Evolutionary conservation across 1,140 invertebrate species (phyloP).

Genomic region (Zaprionus inermis): DNA sequence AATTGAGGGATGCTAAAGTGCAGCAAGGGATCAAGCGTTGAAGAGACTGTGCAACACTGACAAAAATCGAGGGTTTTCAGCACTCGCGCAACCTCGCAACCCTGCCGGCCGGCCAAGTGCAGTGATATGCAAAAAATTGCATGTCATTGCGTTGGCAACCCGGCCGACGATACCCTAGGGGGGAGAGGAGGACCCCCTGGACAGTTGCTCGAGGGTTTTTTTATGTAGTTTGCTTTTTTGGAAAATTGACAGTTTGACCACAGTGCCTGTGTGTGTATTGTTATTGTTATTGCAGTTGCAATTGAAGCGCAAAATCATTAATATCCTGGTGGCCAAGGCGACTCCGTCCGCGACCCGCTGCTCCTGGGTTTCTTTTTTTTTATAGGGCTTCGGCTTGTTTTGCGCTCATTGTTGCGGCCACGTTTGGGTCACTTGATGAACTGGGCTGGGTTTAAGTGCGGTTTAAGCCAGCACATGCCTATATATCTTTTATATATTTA

Average conservation of each 20-base stretch:
- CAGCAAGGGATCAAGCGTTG: constrained; percentile 23
- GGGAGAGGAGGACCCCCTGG: constrained; percentile 12
- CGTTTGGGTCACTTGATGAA: constrained; percentile 63
- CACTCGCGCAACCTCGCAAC: background rate
- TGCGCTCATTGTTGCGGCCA: constrained; percentile 49
- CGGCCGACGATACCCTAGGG: background rate
- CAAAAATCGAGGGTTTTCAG: constrained; percentile 66
- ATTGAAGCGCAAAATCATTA: constrained; percentile 84
- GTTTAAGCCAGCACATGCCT: too few relatives aligned
- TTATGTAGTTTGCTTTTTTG: constrained; percentile 76
- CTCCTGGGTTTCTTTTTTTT: constrained; percentile 26
- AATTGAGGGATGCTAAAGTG: constrained; percentile 70
- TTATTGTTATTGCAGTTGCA: constrained; percentile 66
- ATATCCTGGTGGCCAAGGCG: constrained; percentile 69
- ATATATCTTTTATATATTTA: background rate
- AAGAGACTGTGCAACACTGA: constrained; percentile 8
- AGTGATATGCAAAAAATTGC: constrained; percentile 80
- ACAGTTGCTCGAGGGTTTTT: constrained; percentile 47
- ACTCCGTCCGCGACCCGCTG: background rate
- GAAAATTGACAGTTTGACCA: constrained; percentile 81
- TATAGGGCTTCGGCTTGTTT: constrained; percentile 60
- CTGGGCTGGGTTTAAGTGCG: background rate
- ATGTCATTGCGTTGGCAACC: constrained; percentile 80
- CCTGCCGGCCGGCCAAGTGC: constrained; percentile 47
- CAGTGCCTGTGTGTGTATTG: constrained; percentile 47